These are phyloP conservation scores for Podarcis siculus DNA, from an alignment of 2,797 vertebrate genomes.

Conservation along the genomic window DNA sequence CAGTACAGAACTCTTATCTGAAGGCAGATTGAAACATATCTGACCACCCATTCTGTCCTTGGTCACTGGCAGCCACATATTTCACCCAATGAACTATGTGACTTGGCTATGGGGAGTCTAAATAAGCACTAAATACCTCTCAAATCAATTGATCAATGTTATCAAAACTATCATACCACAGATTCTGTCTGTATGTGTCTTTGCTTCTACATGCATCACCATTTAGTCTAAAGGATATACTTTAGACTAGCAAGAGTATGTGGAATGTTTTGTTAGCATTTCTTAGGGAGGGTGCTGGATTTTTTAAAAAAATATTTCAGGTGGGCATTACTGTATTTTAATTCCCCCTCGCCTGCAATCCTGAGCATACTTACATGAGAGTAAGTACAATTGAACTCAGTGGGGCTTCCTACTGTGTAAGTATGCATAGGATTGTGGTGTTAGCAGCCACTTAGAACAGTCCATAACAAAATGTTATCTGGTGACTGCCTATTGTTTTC, in stretches of 20 bases:
- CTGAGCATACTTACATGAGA: too few species aligned
- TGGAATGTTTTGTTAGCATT: too few species aligned
- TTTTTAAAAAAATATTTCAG: neutral
- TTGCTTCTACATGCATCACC: neutral
- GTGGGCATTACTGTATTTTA: neutral
- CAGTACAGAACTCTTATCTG: neutral
- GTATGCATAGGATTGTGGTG: too few species aligned
- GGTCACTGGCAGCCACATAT: neutral
- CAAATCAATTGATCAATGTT: neutral
- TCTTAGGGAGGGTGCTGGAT: too few species aligned
- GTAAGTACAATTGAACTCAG: too few species aligned
- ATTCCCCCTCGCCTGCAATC: too few species aligned
- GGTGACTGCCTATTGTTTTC: neutral
- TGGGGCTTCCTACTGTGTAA: too few species aligned
- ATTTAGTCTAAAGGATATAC: neutral
- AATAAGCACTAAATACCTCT: neutral
- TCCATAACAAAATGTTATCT: neutral
- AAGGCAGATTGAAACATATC: neutral
- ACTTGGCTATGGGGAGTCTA: neutral
- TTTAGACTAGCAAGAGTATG: neutral
- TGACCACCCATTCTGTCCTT: neutral
- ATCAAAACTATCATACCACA: neutral
- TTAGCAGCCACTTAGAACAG: neutral
- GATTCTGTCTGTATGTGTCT: neutral
- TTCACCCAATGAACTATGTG: neutral